These are phyloP conservation scores for Podilymbus podiceps DNA, from an alignment of 2,113 vertebrate genomes.

Conservation along the genomic window DNA sequence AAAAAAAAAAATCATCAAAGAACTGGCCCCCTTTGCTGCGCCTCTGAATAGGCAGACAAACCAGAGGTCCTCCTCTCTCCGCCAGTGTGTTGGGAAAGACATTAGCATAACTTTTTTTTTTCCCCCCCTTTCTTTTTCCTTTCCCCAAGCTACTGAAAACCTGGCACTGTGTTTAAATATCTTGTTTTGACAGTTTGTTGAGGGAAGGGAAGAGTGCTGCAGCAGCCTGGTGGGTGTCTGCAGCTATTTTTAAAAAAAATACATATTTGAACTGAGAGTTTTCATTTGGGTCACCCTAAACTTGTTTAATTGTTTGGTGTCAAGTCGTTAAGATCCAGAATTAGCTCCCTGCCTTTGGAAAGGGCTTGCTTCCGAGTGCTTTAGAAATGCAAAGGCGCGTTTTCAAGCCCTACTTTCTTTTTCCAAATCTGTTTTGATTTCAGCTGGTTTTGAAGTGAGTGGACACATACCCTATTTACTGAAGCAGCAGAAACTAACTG, in stretches of 20 bases:
- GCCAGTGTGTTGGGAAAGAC: constrained; percentile 21
- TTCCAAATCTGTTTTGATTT: constrained; percentile 25
- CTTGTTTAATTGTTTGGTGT: constrained; percentile 43
- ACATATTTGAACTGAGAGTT: not conserved
- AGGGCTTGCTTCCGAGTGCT: not conserved
- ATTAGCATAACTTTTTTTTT: constrained; percentile 34
- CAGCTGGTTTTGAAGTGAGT: not conserved
- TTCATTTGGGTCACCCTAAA: constrained; percentile 1
- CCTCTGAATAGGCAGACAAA: constrained; percentile 64
- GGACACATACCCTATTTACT: not conserved
- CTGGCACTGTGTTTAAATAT: not conserved
- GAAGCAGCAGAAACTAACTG: not conserved
- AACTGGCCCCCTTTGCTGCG: constrained; percentile 60
- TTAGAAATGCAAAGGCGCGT: constrained; percentile 9
- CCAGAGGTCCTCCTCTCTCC: constrained; percentile 49
- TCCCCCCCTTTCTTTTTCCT: not conserved
- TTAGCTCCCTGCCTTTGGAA: constrained; percentile 21
- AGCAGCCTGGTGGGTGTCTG: not conserved
- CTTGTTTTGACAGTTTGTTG: constrained; percentile 15
- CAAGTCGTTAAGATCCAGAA: constrained; percentile 38
- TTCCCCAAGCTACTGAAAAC: constrained; percentile 26
- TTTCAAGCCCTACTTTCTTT: constrained; percentile 13
- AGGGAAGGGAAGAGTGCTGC: not conserved
- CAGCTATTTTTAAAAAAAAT: not conserved
- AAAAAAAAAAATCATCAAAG: constrained; percentile 68